Conservation (phyloP, 92 coral and sea anemone species). For the Actinernus sp. region DNA sequence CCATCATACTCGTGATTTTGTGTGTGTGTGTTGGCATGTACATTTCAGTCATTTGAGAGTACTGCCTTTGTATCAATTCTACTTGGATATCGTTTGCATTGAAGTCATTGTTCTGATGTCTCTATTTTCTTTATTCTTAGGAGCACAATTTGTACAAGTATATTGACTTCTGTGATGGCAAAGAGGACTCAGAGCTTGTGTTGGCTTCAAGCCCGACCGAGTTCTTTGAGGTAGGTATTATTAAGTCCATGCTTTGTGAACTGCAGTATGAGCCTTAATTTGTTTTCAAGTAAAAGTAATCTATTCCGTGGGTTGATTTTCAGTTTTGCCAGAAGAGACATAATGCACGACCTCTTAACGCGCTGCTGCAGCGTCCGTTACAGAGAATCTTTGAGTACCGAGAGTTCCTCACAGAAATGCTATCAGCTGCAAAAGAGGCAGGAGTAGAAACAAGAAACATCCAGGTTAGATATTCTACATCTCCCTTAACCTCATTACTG, state of each 20-base stretch:
- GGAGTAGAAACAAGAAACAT: conserved; percentile 72
- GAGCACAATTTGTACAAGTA: conserved; percentile 91
- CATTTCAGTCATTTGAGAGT: no score
- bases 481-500: no score
- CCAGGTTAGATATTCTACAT: conserved; percentile 51
- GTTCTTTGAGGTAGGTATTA: conserved; percentile 82
- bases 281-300: no score
- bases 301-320: no score
- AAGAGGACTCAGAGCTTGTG: conserved; percentile 83
- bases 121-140: no score
- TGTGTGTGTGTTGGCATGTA: no score
- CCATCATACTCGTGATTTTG: no score
- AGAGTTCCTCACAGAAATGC: conserved; percentile 67
- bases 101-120: no score
- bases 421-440: conserved; percentile 70
- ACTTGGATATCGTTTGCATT: no score
- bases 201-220: conserved; percentile 74
- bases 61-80: no score
- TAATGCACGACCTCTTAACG: conserved; percentile 74
- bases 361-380: conserved; percentile 84
- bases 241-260: no score
- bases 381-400: conserved; percentile 90
- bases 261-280: no score
- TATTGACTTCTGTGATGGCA: conserved; percentile 82
- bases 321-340: conserved; percentile 60